A percentile compares a stretch with the other conserved stretches of the same genome.
Conservation (phyloP, 1,140 invertebrate species). For the Platyura marginata region DNA sequence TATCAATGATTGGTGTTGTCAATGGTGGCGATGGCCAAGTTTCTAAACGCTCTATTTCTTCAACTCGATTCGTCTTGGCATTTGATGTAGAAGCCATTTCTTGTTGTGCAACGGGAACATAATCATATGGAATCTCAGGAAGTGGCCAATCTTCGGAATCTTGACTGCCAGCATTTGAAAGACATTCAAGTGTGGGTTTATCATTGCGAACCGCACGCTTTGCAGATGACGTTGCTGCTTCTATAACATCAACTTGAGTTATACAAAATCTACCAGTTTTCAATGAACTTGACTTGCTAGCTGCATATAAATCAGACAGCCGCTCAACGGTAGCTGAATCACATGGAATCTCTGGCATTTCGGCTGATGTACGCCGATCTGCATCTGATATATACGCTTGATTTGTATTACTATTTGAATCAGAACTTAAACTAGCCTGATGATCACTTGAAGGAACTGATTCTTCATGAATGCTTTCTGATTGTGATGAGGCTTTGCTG, state of each 20-base stretch:
- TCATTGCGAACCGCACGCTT: slow-evolving; percentile 4
- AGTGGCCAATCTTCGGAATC: slow-evolving; percentile 50
- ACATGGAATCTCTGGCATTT: slow-evolving; percentile 62
- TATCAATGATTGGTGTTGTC: slow-evolving; percentile 47
- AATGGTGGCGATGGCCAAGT: slow-evolving; percentile 58
- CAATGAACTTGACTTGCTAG: slow-evolving; percentile 27
- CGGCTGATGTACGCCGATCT: slow-evolving; percentile 57
- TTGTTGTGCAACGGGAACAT: slow-evolving; percentile 3
- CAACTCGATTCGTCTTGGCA: too few relatives aligned
- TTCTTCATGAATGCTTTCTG: slow-evolving; percentile 65
- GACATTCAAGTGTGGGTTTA: slow-evolving; percentile 18
- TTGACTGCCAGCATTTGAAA: slow-evolving; percentile 31
- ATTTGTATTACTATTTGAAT: slow-evolving; percentile 50
- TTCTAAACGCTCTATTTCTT: slow-evolving; percentile 25
- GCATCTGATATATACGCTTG: slow-evolving; percentile 51
- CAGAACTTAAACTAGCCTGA: slow-evolving; percentile 66
- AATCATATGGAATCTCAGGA: slow-evolving; percentile 36
- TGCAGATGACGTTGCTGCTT: slow-evolving; percentile 4
- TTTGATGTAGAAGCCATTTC: not conserved
- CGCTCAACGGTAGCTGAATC: slow-evolving; percentile 33
- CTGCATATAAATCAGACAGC: slow-evolving; percentile 17
- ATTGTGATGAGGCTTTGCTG: slow-evolving; percentile 54
- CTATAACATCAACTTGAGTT: slow-evolving; percentile 17
- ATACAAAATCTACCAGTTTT: slow-evolving; percentile 23
- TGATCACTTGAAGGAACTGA: slow-evolving; percentile 64